Evolutionary conservation across 2,888 invertebrate genomes (phyloP), one percentile per base, ranked within the genome.

Genomic region (Idaea dimidiata): DNA sequence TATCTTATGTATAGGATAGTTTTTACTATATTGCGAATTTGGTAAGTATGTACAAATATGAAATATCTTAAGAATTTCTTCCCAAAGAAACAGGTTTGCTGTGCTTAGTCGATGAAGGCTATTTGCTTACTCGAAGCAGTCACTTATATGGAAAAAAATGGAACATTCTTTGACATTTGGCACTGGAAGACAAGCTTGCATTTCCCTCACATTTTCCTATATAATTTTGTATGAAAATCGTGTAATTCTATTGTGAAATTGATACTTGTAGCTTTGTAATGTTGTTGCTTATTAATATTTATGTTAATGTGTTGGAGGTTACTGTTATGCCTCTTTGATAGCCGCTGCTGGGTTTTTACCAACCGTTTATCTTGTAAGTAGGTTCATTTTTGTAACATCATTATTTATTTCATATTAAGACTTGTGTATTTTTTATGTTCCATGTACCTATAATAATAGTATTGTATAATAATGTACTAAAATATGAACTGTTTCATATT

Each of bases 31-130:
- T 43, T 43, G 8, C 14, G 10, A 43, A 43, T 10, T 43, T 43
- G 43, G 43, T 43, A 14, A 56, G 56, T 56, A 17, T 56, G 17
- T 56, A 17, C 2, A 17, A 56, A 17, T 56, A 56, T 56, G 56
- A 56, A 10, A 17, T 56, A 56, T 56, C 6, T 56, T 56, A 43
- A 43, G 43, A 10, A 8, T 43, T 43, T 43, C 43, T 43, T 10
- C 43, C 43, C 10, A 43, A 43, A 43, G 43, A 43, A 57, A 58
- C 32, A 33, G 43, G 43, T 43, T 43, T 14, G 43, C 43, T 43
- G 43, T 43, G 43, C 43, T 43, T 32, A 6, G 10, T 8, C 14
- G 43, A 14, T 43, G 43, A 43, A 43, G 14, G 10, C 8, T 43
- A 8, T 43, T 43, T 10, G 43, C 43, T 43, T 43, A 8, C 14